Evolutionary conservation across 2,797 vertebrate species (phyloP).

Genomic region (Simalia tracyae): DNA sequence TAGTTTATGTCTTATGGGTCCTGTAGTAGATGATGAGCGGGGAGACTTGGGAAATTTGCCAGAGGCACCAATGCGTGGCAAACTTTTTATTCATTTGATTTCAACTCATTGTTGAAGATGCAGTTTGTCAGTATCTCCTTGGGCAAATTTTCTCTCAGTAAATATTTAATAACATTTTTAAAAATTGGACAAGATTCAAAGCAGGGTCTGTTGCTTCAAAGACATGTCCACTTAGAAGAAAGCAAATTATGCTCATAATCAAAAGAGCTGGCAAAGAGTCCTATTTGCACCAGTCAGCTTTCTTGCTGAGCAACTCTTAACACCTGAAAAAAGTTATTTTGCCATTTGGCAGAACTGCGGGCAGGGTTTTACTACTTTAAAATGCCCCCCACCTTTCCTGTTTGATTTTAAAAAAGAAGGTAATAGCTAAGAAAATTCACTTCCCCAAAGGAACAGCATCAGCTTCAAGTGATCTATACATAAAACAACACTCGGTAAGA

Average conservation of each 20-base stretch:
- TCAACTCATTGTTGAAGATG: not conserved
- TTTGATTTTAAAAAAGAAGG: not conserved
- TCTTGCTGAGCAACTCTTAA: constrained; percentile 26
- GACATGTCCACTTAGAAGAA: not conserved
- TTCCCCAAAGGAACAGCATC: not conserved
- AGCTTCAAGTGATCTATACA: not conserved
- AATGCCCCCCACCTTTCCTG: too few species aligned
- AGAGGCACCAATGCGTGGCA: not conserved
- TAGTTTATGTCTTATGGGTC: too few species aligned
- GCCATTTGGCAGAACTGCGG: not conserved
- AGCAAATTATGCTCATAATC: not conserved
- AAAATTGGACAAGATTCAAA: constrained; percentile 16
- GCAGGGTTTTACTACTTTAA: not conserved
- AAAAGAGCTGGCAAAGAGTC: constrained; percentile 13
- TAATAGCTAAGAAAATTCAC: not conserved
- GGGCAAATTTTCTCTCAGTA: not conserved
- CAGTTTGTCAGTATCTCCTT: not conserved
- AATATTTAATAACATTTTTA: not conserved
- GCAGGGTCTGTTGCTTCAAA: not conserved
- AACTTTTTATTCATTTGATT: not conserved
- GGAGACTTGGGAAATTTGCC: not conserved
- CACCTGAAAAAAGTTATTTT: not conserved
- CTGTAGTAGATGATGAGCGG: too few species aligned
- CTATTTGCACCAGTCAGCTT: constrained; percentile 13
- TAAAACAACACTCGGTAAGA: not conserved